Evolutionary conservation across 2,888 invertebrate species (phyloP), one percentile per base, ranked within the genome.

Genomic region (Stramonita haemastoma): DNA sequence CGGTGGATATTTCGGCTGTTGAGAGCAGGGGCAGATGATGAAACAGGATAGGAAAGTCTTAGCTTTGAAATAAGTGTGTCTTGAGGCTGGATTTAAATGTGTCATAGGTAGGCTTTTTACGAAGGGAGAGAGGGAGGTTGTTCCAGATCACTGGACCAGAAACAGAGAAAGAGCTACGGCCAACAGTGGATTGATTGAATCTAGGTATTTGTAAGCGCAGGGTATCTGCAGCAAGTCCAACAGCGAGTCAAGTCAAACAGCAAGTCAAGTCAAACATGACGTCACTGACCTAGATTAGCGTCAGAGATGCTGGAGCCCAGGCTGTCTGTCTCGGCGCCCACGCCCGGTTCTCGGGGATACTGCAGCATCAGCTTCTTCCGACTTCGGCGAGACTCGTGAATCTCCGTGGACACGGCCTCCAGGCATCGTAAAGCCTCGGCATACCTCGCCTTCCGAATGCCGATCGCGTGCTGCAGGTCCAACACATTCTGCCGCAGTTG

Each of bases 381-480:
- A 26, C 95, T 88, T 0, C 90, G 34, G 22, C 95, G 92, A 34
- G 91, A 89, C 88, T 94, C 92, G 89, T 95, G 95, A 56, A 95
- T 98, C 95, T 98, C 98, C 96, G 98, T 98, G 17, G 98, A 98
- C 91, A 99, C 99, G 93, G 97, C 97, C 96, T 99, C 99, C 57
- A 99, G 96, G 92, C 97, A 97, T 92, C 97, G 97, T 84, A 99
- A 96, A 0, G 98, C 98, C 91, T 97, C 97, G 0, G 98, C 97
- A 96, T 99, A 99, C 86, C 97, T 97, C 91, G 96, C 97, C 96
- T 99, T 99, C 1, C 98, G 97, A 94, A 97, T 97, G 29, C 97
- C 97, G 86, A 99, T 98, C 88, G 98, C 97, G 89, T 97, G 97
- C 94, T 98, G 98, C 26, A 99, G 96, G 88, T 93, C 93, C 19